phyloP scores from a whole-genome alignment of 2,888 invertebrate genomes.

The Parapristionchus giblindavisi region DNA sequence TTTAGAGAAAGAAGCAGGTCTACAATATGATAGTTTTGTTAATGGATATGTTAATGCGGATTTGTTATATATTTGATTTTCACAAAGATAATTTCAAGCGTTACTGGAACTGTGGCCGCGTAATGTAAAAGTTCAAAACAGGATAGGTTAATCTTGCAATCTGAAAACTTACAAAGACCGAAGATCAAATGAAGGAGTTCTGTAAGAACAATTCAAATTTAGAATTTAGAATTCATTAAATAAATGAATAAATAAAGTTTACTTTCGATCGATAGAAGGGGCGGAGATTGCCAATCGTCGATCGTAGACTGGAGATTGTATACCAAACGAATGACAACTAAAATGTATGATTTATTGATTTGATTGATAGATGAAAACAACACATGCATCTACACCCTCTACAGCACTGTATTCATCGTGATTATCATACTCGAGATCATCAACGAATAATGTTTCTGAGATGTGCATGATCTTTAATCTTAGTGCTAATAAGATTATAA shows the following conservation, averaged over 20 bases:
- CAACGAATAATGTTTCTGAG: too few relatives aligned
- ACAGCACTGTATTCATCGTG: too few relatives aligned
- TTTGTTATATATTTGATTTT: background rate
- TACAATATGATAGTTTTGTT: background rate
- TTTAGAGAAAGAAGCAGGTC: conserved; percentile 31
- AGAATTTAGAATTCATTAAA: background rate
- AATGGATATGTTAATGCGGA: background rate
- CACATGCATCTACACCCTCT: too few relatives aligned
- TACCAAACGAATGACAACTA: conserved; percentile 26
- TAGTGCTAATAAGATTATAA: background rate
- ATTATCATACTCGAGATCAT: too few relatives aligned
- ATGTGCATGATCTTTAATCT: background rate
- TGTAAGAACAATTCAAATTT: background rate
- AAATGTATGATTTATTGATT: background rate
- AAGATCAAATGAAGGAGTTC: conserved; percentile 29
- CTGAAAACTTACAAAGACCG: conserved; percentile 21
- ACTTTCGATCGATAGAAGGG: conserved; percentile 40
- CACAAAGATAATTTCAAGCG: background rate
- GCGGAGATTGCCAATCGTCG: conserved; percentile 47
- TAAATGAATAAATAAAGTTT: background rate
- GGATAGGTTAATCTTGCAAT: background rate
- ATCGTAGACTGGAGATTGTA: conserved; percentile 40
- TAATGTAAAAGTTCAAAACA: too few relatives aligned
- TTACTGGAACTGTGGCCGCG: too few relatives aligned
- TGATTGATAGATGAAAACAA: too few relatives aligned